Evolutionary conservation across 2,888 invertebrate species (phyloP).

Genomic region (Volucella inanis): DNA sequence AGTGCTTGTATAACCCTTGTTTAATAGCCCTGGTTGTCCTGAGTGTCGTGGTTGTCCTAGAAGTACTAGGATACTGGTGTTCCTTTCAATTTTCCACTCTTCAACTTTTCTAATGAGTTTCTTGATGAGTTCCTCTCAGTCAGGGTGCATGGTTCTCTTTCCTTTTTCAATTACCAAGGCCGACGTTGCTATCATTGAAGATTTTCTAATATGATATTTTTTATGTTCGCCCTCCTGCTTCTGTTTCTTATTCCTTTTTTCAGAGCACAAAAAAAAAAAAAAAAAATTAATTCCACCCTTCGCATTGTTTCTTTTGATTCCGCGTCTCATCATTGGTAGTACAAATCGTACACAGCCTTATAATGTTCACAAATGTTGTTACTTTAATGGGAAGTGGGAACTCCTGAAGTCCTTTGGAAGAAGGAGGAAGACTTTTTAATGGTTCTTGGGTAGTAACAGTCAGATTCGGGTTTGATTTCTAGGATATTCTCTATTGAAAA

Average conservation of each 20-base stretch:
- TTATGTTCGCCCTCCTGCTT: background rate
- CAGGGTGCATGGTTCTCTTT: slow-evolving; percentile 19
- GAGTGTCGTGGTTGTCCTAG: too few species aligned
- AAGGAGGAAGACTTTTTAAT: too few species aligned
- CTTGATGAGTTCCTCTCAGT: slow-evolving; percentile 50
- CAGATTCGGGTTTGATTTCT: too few species aligned
- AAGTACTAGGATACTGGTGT: slow-evolving; percentile 5
- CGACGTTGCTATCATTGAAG: slow-evolving; percentile 22
- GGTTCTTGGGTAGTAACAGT: too few species aligned
- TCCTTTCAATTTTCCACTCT: slow-evolving; percentile 67
- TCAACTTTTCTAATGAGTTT: slow-evolving; percentile 70
- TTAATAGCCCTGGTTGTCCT: too few species aligned
- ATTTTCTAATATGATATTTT: background rate
- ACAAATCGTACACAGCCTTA: slow-evolving; percentile 34
- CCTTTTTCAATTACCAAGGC: slow-evolving; percentile 46
- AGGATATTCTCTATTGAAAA: too few species aligned
- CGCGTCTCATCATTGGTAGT: background rate
- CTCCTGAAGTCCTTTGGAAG: background rate
- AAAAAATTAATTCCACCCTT: slow-evolving; percentile 1
- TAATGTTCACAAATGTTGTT: slow-evolving; percentile 8
- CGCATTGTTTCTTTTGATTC: slow-evolving; percentile 14
- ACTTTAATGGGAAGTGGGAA: slow-evolving; percentile 11
- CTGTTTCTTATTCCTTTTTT: background rate
- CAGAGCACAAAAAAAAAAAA: background rate
- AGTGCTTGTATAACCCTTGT: background rate